Conservation (phyloP, 2,888 invertebrate species). For the Lacanobia oleracea region DNA sequence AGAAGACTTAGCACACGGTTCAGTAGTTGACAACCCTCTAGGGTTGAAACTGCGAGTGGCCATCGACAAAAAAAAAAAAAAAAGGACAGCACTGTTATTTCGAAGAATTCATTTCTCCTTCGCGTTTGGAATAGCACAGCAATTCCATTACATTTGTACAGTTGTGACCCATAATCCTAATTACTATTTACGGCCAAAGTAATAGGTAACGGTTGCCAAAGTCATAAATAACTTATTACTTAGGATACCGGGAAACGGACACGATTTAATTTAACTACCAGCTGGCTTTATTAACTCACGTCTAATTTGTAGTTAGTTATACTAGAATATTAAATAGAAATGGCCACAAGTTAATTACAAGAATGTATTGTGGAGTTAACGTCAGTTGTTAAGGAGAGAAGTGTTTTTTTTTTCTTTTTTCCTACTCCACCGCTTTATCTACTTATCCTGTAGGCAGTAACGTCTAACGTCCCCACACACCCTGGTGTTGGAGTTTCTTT, state of each 20-base stretch:
- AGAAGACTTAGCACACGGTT: no score
- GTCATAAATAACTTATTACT: slow-evolving; percentile 18
- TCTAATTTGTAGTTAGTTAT: background rate
- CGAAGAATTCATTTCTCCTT: background rate
- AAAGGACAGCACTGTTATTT: no score
- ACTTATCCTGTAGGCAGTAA: no score
- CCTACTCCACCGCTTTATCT: no score
- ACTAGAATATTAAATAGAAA: background rate
- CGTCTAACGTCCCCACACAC: no score
- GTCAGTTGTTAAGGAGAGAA: background rate
- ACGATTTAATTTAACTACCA: slow-evolving; percentile 6
- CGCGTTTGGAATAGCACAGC: no score
- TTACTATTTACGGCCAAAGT: slow-evolving; percentile 3
- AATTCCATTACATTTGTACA: background rate
- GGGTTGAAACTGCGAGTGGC: no score
- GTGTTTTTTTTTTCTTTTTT: no score
- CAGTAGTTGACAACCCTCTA: no score
- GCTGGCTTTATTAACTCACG: background rate
- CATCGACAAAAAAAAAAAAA: no score
- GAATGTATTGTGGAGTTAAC: background rate
- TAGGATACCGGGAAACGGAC: slow-evolving; percentile 4
- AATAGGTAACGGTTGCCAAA: slow-evolving; percentile 9
- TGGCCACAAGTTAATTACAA: background rate
- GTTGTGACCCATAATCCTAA: background rate
- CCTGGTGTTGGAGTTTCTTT: no score